A percentile compares a stretch with the other conserved stretches of the same genome.
These are phyloP conservation scores for Psammodynastes pulverulentus DNA, from an alignment of 2,113 vertebrate species.

Conservation along the genomic window DNA sequence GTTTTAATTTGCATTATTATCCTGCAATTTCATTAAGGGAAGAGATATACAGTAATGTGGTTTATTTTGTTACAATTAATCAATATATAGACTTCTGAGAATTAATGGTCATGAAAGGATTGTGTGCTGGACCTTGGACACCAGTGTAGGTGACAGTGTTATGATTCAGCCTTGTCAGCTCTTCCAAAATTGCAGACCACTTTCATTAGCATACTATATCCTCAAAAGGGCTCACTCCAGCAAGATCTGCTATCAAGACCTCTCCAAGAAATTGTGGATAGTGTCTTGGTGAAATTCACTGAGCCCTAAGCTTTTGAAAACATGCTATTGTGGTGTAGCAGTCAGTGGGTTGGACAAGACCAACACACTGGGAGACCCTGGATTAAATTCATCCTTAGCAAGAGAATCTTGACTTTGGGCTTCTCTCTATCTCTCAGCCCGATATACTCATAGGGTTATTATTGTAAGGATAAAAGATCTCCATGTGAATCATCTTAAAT, in stretches of 20 bases:
- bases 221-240: not conserved
- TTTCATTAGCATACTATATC: not conserved
- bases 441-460: not conserved
- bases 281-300: not conserved
- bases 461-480: not conserved
- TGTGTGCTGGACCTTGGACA: not conserved
- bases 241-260: not conserved
- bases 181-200: not conserved
- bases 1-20: conserved; percentile 10
- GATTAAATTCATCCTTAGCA: not conserved
- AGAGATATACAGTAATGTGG: rapidly evolving
- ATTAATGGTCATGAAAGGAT: too few species aligned
- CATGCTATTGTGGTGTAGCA: not conserved
- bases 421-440: not conserved
- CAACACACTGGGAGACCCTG: not conserved
- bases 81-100: not conserved
- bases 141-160: not conserved
- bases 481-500: not conserved
- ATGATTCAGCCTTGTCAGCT: not conserved
- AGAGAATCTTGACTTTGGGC: not conserved
- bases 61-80: not conserved
- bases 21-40: not conserved
- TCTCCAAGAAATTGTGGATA: not conserved
- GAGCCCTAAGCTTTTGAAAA: not conserved
- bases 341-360: not conserved